Evolutionary conservation across 2,888 invertebrate genomes (phyloP), one percentile per base, ranked within the genome.

Genomic region (Lutraria lutraria): DNA sequence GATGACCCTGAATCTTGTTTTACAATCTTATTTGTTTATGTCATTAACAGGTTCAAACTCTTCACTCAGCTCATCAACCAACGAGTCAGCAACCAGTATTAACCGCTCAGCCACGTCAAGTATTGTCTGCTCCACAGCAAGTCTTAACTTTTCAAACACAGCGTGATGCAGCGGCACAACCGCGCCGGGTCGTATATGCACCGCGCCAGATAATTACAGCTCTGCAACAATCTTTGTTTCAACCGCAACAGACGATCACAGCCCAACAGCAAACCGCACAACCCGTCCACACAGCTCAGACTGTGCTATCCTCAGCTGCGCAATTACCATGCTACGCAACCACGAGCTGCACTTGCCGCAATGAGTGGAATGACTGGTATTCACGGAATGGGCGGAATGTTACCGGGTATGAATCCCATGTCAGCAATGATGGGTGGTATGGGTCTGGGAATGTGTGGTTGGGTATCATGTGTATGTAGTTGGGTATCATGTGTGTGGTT

Each of bases 361-460:
- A n/a, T n/a, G n/a, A n/a, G n/a, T n/a, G n/a, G n/a, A 68, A 68
- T 68, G 68, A 68, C 29, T 12, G 68, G 68, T 1, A 68, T 68
- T 21, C n/a, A 25, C 25, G 68, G 68, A n/a, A n/a, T n/a, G n/a
- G n/a, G n/a, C n/a, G 87, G 83, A 53, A 83, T 86, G 81, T 84
- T 89, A 81, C 80, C 53, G 10, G 76, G 54, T 16, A 72, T 82
- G 81, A 63, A 54, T 43, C 76, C 80, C 10, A 88, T 88, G 88
- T n/a, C 34, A 8, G 83, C 83, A 29, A n/a, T n/a, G n/a, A n/a
- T n/a, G n/a, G n/a, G n/a, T n/a, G n/a, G n/a, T n/a, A n/a, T n/a
- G n/a, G n/a, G n/a, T n/a, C n/a, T n/a, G n/a, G n/a, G n/a, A n/a
- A 53, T 81, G 81, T n/a, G n/a, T n/a, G n/a, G n/a, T n/a, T n/a